phyloP scores from a whole-genome alignment of 2,797 vertebrate genomes.

The Echeneis naucrates region DNA sequence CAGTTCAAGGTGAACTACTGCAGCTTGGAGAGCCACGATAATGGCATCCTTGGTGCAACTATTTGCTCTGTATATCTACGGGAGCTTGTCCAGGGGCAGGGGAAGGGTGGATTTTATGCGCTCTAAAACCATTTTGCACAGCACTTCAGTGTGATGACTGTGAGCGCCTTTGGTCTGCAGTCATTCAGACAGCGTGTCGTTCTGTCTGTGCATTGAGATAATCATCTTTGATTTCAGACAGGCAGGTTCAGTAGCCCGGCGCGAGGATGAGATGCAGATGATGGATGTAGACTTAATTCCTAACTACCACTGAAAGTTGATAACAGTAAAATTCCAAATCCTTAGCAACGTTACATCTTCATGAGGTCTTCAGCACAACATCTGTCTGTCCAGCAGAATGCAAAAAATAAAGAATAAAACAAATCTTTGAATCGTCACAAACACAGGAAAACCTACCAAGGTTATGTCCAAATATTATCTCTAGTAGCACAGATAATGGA shows the following conservation, averaged over 20 bases:
- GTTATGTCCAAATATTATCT: constrained; percentile 29
- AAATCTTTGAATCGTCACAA: constrained; percentile 15
- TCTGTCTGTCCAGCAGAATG: not conserved
- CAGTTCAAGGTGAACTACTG: no score
- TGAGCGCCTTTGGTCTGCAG: not conserved
- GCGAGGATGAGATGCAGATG: not conserved
- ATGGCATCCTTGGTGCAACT: no score
- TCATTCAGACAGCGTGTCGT: not conserved
- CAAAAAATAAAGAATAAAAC: no score
- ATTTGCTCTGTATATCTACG: not conserved
- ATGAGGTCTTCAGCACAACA: constrained; percentile 9
- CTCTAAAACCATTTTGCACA: not conserved
- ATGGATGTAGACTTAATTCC: not conserved
- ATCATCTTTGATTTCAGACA: not conserved
- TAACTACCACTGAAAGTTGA: constrained; percentile 16
- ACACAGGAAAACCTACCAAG: constrained; percentile 14
- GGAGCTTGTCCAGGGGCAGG: not conserved
- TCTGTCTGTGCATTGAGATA: not conserved
- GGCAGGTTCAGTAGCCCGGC: not conserved
- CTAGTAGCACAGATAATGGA: no score
- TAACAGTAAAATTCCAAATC: constrained; percentile 1
- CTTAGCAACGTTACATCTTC: constrained; percentile 16
- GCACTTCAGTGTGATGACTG: not conserved
- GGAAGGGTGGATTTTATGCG: not conserved
- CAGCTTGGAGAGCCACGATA: no score